These are phyloP conservation scores for Gopherus flavomarginatus DNA, from an alignment of 2,113 vertebrate genomes.

Conservation along the genomic window DNA sequence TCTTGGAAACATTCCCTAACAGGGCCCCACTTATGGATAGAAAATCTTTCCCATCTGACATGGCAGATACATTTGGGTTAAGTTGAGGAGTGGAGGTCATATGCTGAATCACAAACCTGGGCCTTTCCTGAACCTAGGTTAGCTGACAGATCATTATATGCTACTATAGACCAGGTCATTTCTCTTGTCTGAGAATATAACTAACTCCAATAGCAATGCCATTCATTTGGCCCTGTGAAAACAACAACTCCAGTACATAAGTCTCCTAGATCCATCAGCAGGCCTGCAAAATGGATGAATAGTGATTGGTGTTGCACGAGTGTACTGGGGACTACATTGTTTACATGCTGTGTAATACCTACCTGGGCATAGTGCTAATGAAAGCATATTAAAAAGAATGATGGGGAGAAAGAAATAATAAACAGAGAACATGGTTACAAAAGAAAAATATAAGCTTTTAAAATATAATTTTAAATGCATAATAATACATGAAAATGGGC, in stretches of 20 bases:
- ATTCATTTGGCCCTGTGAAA: not conserved
- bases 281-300: conserved; percentile 37
- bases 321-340: not conserved
- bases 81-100: not conserved
- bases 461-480: conserved; percentile 35
- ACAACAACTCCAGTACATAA: conserved; percentile 1
- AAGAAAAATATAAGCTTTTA: conserved; percentile 43
- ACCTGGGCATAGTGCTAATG: conserved; percentile 86
- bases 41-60: not conserved
- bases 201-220: not conserved
- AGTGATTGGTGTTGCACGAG: conserved; percentile 49
- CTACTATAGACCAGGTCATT: not conserved
- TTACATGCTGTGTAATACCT: conserved; percentile 78
- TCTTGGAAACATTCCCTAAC: not conserved
- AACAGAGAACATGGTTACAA: conserved; percentile 70
- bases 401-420: conserved; percentile 73
- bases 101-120: not conserved
- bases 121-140: not conserved
- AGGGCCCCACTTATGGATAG: not conserved
- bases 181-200: not conserved
- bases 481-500: not conserved
- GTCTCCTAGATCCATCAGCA: not conserved
- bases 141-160: not conserved
- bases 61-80: not conserved
- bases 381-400: conserved; percentile 75